A percentile compares a stretch with the other conserved stretches of the same genome.
phyloP scores from a whole-genome alignment of 2,888 invertebrate genomes.

The Furcula furcula region DNA sequence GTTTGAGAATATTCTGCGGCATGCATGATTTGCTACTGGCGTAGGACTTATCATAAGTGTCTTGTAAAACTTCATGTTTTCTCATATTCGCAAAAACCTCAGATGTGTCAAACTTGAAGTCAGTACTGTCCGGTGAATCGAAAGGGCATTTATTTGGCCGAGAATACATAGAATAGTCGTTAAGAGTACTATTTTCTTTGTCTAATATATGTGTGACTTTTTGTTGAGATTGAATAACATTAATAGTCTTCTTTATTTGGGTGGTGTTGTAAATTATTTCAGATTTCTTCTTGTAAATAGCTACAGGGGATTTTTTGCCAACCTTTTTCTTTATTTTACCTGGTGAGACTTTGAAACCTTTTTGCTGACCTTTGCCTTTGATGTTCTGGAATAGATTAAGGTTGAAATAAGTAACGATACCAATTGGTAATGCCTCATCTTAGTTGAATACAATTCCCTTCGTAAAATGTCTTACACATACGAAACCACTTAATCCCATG shows the following conservation, averaged over 20 bases:
- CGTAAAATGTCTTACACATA: too few species aligned
- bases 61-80: conserved; percentile 44
- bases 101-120: conserved; percentile 63
- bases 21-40: conserved; percentile 24
- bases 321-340: conserved; percentile 65
- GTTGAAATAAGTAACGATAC: too few species aligned
- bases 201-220: conserved; percentile 41
- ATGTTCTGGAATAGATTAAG: conserved; percentile 63
- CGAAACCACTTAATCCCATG: too few species aligned
- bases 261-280: conserved; percentile 55
- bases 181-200: conserved; percentile 51
- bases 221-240: conserved; percentile 46
- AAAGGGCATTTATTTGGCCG: conserved; percentile 58
- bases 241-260: conserved; percentile 49
- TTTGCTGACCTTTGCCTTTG: conserved; percentile 52
- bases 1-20: conserved; percentile 50
- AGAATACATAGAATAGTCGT: conserved; percentile 42
- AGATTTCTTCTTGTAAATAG: conserved; percentile 60
- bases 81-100: conserved; percentile 66
- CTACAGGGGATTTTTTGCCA: conserved; percentile 62
- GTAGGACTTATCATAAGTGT: conserved; percentile 61
- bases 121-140: conserved; percentile 53
- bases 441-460: too few species aligned
- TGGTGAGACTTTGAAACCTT: conserved; percentile 61
- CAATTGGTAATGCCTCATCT: too few species aligned